Percentiles rank a stretch among this genome's conserved stretches.
phyloP scores from a whole-genome alignment of 2,888 invertebrate genomes.

The Axea sp. region DNA sequence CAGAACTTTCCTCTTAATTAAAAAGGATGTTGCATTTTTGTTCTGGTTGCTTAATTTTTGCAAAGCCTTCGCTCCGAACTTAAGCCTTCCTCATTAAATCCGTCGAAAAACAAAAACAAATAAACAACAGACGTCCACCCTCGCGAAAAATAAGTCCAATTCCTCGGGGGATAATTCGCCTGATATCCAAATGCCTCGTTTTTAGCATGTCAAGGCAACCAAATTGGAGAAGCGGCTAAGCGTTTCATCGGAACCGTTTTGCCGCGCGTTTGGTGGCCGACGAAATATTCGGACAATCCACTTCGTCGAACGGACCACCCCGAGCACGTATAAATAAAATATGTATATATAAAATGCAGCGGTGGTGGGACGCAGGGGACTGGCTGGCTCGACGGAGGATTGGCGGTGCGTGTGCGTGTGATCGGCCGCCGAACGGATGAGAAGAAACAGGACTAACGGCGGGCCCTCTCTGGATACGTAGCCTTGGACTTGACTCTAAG shows the following conservation, averaged over 20 bases:
- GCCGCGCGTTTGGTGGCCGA: slow-evolving; percentile 19
- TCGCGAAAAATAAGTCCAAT: slow-evolving; percentile 3
- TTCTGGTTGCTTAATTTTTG: too few relatives aligned
- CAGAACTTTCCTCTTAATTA: too few relatives aligned
- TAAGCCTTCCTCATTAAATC: too few relatives aligned
- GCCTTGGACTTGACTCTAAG: slow-evolving; percentile 77
- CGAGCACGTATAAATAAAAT: slow-evolving; percentile 52
- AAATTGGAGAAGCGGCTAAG: slow-evolving; percentile 26
- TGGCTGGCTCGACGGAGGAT: not conserved
- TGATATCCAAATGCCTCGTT: slow-evolving; percentile 17
- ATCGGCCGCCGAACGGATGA: slow-evolving; percentile 37
- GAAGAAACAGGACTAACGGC: slow-evolving; percentile 65
- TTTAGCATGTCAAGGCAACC: slow-evolving; percentile 18
- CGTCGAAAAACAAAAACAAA: too few relatives aligned
- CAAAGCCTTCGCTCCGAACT: too few relatives aligned
- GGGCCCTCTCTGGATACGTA: slow-evolving; percentile 68
- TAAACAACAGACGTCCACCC: too few relatives aligned
- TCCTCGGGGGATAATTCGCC: slow-evolving; percentile 14
- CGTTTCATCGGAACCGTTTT: slow-evolving; percentile 42
- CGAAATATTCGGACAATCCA: slow-evolving; percentile 52
- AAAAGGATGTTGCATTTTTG: too few relatives aligned
- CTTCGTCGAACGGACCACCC: slow-evolving; percentile 54
- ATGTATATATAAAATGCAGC: slow-evolving; percentile 46
- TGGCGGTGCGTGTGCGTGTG: slow-evolving; percentile 26
- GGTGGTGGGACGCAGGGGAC: slow-evolving; percentile 1